Conservation (phyloP, 1,140 invertebrate species). For the Micrasema minimum region DNA sequence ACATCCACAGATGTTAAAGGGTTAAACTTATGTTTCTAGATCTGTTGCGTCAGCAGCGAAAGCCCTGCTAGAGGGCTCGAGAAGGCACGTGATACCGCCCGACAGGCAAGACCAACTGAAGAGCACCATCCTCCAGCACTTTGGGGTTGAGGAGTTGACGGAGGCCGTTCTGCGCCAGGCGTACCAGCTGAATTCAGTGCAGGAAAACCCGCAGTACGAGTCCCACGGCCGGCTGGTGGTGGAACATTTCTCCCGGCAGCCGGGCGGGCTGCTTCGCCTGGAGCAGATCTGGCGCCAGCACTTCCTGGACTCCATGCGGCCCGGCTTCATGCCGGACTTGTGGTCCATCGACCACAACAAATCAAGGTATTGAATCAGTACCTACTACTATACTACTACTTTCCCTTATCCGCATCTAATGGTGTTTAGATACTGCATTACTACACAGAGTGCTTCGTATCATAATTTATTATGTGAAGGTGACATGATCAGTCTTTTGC, state of each 20-base stretch:
- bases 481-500: too few species aligned
- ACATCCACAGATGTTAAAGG: too few species aligned
- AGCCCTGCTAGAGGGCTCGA: slow-evolving; percentile 67
- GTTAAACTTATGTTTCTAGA: slow-evolving; percentile 60
- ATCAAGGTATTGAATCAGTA: too few species aligned
- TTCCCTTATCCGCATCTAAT: too few species aligned
- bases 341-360: slow-evolving; percentile 83
- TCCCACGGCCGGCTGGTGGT: slow-evolving; percentile 78
- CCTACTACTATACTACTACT: too few species aligned
- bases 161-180: slow-evolving; percentile 64
- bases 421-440: too few species aligned
- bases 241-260: slow-evolving; percentile 67
- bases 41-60: slow-evolving; percentile 75
- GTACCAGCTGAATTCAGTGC: slow-evolving; percentile 59
- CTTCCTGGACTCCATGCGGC: slow-evolving; percentile 80
- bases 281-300: slow-evolving; percentile 83
- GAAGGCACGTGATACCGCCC: slow-evolving; percentile 66
- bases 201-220: slow-evolving; percentile 67
- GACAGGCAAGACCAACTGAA: slow-evolving; percentile 66
- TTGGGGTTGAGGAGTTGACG: slow-evolving; percentile 61
- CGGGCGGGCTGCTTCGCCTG: slow-evolving; percentile 74
- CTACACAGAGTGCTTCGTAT: neutral
- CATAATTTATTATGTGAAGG: too few species aligned
- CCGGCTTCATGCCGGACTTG: slow-evolving; percentile 75
- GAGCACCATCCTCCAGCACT: slow-evolving; percentile 63